These are phyloP conservation scores for Cnemophilus loriae DNA, from an alignment of 2,113 vertebrate genomes.

Conservation along the genomic window DNA sequence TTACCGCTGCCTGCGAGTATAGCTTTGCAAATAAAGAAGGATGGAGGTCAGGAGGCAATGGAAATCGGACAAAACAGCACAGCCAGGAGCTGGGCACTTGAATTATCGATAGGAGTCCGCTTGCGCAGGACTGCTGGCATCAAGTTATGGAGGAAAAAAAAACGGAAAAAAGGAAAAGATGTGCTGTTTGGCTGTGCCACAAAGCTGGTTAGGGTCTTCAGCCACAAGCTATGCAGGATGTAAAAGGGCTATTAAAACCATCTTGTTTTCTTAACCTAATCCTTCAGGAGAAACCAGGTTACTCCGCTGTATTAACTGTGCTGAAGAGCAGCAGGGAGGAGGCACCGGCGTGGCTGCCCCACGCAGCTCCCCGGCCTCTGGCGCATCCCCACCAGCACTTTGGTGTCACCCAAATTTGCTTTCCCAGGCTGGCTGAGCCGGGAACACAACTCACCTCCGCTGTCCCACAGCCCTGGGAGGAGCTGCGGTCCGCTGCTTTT, in stretches of 20 bases:
- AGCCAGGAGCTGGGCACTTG: slow-evolving; percentile 55
- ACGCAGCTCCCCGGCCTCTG: rapidly evolving
- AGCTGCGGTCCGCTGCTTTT: background rate
- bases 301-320: background rate
- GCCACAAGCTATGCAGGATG: background rate
- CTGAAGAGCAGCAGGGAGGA: background rate
- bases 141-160: background rate
- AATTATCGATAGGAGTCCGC: background rate
- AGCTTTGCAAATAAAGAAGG: slow-evolving; percentile 82
- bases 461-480: background rate
- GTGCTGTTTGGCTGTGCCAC: background rate
- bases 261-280: slow-evolving; percentile 27
- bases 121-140: background rate
- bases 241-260: background rate
- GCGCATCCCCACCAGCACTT: background rate
- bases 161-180: background rate
- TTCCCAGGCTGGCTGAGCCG: background rate
- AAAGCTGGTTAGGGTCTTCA: background rate
- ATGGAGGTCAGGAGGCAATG: slow-evolving; percentile 74
- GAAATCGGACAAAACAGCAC: slow-evolving; percentile 69
- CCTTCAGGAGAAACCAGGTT: background rate
- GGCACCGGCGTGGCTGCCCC: rapidly evolving
- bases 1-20: slow-evolving; percentile 76
- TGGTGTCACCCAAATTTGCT: rapidly evolving
- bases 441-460: background rate